Percentiles rank a stretch among this genome's conserved stretches.
These are phyloP conservation scores for Malacoctenus gilli DNA, from an alignment of 2,797 vertebrate genomes.

Conservation along the genomic window DNA sequence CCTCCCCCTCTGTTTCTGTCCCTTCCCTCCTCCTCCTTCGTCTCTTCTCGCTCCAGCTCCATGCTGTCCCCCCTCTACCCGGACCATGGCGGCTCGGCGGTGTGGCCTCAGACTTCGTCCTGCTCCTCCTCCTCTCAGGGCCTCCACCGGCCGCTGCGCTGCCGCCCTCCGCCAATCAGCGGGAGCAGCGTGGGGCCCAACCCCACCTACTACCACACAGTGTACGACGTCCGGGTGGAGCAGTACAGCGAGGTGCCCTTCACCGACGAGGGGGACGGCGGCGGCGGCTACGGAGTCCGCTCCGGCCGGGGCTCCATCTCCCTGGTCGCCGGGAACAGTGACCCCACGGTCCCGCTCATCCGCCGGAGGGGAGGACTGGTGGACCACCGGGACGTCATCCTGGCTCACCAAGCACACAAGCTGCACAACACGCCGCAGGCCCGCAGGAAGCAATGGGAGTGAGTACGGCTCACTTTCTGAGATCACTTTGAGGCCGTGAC, in stretches of 20 bases:
- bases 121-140: conserved; percentile 64
- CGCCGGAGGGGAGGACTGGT: conserved; percentile 85
- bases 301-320: conserved; percentile 53
- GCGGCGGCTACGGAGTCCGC: conserved; percentile 32
- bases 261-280: conserved; percentile 37
- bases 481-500: neutral
- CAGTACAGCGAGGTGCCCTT: conserved; percentile 71
- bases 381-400: conserved; percentile 87
- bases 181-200: conserved; percentile 74
- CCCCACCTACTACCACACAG: conserved; percentile 79
- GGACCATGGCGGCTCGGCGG: conserved; percentile 67
- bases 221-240: conserved; percentile 77
- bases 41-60: conserved; percentile 56
- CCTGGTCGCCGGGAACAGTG: conserved; percentile 42
- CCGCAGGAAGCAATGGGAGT: conserved; percentile 89
- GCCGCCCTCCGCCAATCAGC: conserved; percentile 69
- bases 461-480: conserved; percentile 69
- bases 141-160: conserved; percentile 53
- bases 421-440: conserved; percentile 88
- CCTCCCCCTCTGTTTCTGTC: no score
- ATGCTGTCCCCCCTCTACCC: conserved; percentile 77
- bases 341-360: conserved; percentile 65
- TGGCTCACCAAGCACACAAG: conserved; percentile 89
- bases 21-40: neutral
- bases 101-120: conserved; percentile 65